These are phyloP conservation scores for Ptilodon capucinus DNA, from an alignment of 2,888 invertebrate genomes.

Conservation along the genomic window DNA sequence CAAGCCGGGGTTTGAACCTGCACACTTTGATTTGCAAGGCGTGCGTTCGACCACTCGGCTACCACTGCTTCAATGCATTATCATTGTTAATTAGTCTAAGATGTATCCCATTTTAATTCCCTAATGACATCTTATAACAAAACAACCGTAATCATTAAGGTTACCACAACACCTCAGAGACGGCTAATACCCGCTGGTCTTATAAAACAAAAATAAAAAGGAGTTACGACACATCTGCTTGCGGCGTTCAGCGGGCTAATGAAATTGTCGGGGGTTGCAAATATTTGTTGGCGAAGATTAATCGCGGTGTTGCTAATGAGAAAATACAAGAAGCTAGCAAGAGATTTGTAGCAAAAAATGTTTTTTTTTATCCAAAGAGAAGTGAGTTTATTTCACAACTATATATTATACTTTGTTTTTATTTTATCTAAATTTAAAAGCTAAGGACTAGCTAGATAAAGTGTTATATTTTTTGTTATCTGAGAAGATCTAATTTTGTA, in stretches of 20 bases:
- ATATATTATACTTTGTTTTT: no score
- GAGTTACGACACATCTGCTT: constrained; percentile 60
- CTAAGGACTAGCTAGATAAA: no score
- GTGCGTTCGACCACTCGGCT: no score
- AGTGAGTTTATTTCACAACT: no score
- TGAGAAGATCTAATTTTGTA: no score
- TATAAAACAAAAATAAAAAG: constrained; percentile 67
- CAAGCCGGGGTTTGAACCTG: no score
- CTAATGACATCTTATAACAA: neutral
- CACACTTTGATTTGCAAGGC: no score
- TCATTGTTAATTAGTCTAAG: neutral
- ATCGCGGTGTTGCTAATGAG: constrained; percentile 14
- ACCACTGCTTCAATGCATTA: no score
- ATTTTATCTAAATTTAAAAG: no score
- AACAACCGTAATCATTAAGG: neutral
- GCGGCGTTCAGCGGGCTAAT: constrained; percentile 48
- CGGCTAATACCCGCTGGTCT: constrained; percentile 24
- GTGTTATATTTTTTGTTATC: no score
- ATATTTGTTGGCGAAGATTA: constrained; percentile 37
- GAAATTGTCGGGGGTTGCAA: constrained; percentile 54
- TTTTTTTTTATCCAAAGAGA: no score
- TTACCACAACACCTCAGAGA: neutral
- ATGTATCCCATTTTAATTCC: neutral
- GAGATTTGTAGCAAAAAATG: neutral
- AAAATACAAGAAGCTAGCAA: neutral